Evolutionary conservation across 2,113 vertebrate genomes (phyloP).

Genomic region (Cyanoliseus patagonus): DNA sequence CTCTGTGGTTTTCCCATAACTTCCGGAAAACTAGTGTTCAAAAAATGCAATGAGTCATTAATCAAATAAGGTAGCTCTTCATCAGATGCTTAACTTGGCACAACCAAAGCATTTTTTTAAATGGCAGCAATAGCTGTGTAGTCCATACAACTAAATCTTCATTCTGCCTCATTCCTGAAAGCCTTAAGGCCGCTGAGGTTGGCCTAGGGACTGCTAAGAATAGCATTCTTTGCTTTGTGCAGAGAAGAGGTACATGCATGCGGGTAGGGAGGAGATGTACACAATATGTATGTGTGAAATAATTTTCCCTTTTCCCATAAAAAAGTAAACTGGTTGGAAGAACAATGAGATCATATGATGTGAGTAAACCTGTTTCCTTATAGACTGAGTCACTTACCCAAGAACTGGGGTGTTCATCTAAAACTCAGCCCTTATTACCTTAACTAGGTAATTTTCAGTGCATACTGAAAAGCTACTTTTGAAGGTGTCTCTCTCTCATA

Average conservation of each 20-base stretch:
- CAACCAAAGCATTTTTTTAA: background rate
- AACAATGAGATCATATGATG: background rate
- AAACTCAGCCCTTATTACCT: background rate
- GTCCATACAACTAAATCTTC: background rate
- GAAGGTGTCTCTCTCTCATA: background rate
- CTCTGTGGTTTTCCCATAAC: background rate
- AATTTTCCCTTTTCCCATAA: background rate
- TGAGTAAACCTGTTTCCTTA: background rate
- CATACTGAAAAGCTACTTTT: background rate
- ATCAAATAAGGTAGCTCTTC: background rate
- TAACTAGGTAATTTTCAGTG: background rate
- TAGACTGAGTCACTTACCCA: background rate
- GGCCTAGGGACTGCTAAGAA: background rate
- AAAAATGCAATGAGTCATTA: background rate
- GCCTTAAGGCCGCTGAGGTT: fast-evolving
- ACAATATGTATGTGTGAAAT: background rate
- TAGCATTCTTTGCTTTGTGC: background rate
- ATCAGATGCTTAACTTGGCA: background rate
- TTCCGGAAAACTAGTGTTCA: background rate
- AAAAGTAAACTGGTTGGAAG: background rate
- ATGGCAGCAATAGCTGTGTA: background rate
- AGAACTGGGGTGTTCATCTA: background rate
- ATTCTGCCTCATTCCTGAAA: background rate
- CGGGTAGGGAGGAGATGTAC: background rate
- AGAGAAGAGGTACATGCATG: fast-evolving